Conservation (phyloP, 1,140 invertebrate genomes). For the Euwallacea similis region DNA sequence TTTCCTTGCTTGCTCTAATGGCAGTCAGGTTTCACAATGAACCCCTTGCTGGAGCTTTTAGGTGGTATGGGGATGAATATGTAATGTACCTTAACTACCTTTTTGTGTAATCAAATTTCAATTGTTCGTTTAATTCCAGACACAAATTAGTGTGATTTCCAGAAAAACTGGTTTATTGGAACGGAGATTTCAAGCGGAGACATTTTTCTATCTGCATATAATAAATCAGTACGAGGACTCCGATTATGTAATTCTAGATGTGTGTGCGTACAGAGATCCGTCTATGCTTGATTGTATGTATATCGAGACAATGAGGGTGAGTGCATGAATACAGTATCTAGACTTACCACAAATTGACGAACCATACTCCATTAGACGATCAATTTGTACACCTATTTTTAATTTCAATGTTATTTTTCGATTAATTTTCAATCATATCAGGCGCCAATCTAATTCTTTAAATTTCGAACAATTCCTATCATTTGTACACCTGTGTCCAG, state of each 20-base stretch:
- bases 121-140: constrained; percentile 58
- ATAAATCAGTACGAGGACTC: constrained; percentile 85
- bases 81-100: constrained; percentile 51
- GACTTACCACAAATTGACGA: too few relatives aligned
- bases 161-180: constrained; percentile 62
- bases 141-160: constrained; percentile 72
- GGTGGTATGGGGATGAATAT: constrained; percentile 72
- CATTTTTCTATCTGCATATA: constrained; percentile 86
- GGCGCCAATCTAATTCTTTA: too few relatives aligned
- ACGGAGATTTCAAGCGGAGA: constrained; percentile 67
- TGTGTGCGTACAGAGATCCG: constrained; percentile 81
- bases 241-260: constrained; percentile 73
- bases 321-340: too few relatives aligned
- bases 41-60: constrained; percentile 64
- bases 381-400: too few relatives aligned
- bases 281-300: constrained; percentile 86
- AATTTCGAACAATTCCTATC: too few relatives aligned
- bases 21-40: constrained; percentile 63
- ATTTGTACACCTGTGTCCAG: too few relatives aligned
- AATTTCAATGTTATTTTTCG: too few relatives aligned
- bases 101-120: background rate
- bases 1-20: constrained; percentile 66
- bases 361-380: too few relatives aligned
- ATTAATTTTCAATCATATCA: too few relatives aligned
- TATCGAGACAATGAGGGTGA: constrained; percentile 74